Conservation (phyloP, 92 coral and sea anemone species). For the Isaurus tuberculatus region DNA sequence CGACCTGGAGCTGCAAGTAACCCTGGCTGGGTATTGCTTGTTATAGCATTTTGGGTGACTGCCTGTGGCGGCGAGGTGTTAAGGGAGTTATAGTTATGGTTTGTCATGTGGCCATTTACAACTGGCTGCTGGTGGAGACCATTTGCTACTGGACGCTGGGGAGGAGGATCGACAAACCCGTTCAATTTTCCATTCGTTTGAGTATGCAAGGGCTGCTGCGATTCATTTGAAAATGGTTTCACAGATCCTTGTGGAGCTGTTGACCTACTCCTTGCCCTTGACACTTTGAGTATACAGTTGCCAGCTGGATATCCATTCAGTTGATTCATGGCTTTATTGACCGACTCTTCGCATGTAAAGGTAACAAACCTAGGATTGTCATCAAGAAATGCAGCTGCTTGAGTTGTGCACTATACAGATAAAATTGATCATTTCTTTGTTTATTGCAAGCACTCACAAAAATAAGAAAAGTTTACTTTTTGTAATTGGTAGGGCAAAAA, state of each 20-base stretch:
- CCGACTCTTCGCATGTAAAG: conserved; percentile 76
- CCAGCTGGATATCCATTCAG: conserved; percentile 68
- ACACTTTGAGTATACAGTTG: conserved; percentile 69
- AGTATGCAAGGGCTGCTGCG: neutral
- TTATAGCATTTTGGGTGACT: neutral
- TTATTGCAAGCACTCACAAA: no score
- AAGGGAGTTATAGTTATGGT: neutral
- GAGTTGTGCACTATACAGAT: no score
- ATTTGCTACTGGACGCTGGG: neutral
- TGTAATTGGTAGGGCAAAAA: no score
- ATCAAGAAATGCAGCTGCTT: neutral
- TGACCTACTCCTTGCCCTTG: conserved; percentile 50
- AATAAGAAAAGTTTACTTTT: no score
- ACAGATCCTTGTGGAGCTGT: neutral
- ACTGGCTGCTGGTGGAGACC: conserved; percentile 2
- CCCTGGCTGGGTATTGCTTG: neutral
- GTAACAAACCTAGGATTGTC: conserved; percentile 71
- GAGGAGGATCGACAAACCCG: neutral
- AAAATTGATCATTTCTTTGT: no score
- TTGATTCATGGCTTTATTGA: conserved; percentile 66
- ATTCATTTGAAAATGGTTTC: neutral
- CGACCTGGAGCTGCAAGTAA: conserved; percentile 33
- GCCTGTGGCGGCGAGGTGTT: conserved; percentile 1
- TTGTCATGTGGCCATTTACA: neutral
- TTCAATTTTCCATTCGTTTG: neutral